These are phyloP conservation scores for Cyclophora albipunctata DNA, from an alignment of 2,888 invertebrate species.

Conservation along the genomic window DNA sequence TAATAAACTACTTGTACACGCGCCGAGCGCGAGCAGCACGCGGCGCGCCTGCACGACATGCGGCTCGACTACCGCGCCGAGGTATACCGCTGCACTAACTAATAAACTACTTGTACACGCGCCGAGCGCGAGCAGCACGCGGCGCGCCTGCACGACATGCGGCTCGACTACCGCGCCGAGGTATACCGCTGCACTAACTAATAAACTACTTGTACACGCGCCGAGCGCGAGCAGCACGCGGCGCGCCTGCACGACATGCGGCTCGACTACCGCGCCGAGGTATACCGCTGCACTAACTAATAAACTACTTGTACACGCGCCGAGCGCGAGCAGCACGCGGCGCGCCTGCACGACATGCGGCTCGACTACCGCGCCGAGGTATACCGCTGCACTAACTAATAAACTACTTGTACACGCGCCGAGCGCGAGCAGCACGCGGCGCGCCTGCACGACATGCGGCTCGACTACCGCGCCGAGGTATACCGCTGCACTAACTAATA, in stretches of 20 bases:
- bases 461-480: slow-evolving; percentile 80
- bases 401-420: too few relatives aligned
- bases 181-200: slow-evolving; percentile 36
- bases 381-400: slow-evolving; percentile 4
- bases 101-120: too few relatives aligned
- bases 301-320: too few relatives aligned
- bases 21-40: slow-evolving; percentile 77
- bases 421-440: slow-evolving; percentile 76
- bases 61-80: slow-evolving; percentile 79
- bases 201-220: too few relatives aligned
- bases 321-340: slow-evolving; percentile 75
- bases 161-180: slow-evolving; percentile 79
- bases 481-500: not conserved
- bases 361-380: slow-evolving; percentile 80
- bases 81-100: slow-evolving; percentile 40
- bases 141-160: slow-evolving; percentile 76
- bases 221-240: slow-evolving; percentile 76
- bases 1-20: too few relatives aligned
- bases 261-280: slow-evolving; percentile 79
- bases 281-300: slow-evolving; percentile 25
- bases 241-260: slow-evolving; percentile 77
- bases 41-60: slow-evolving; percentile 75
- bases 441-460: slow-evolving; percentile 77
- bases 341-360: slow-evolving; percentile 77
- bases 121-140: slow-evolving; percentile 77